A percentile compares a stretch with the other conserved stretches of the same genome.
Conservation (phyloP, 64 coral and sea anemone species). For the Montipora cactus region DNA sequence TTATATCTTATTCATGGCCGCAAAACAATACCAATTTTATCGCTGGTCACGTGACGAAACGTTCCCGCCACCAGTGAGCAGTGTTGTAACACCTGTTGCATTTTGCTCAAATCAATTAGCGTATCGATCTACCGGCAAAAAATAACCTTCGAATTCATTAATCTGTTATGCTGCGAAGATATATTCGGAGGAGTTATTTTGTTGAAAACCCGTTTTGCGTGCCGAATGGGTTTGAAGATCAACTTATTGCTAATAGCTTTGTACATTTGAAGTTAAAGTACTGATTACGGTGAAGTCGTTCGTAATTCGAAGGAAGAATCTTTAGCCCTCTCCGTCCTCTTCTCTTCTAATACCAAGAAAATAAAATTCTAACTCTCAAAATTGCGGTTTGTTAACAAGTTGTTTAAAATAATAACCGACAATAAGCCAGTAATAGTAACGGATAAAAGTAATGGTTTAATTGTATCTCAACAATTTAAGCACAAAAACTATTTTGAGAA, state of each 20-base stretch:
- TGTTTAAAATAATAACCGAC: not conserved
- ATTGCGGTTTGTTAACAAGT: not conserved
- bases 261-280: not conserved
- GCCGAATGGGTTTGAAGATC: constrained; percentile 23
- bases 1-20: constrained; percentile 51
- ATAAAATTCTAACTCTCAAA: not conserved
- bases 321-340: not conserved
- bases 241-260: not conserved
- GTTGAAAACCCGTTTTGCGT: constrained; percentile 9
- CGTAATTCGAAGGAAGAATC: not conserved
- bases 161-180: not conserved
- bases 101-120: constrained; percentile 40
- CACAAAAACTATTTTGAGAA: no score
- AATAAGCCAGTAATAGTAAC: no score
- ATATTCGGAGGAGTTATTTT: constrained; percentile 22
- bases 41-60: constrained; percentile 23
- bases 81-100: constrained; percentile 38
- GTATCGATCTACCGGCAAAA: not conserved
- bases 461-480: no score
- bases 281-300: not conserved
- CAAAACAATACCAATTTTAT: constrained; percentile 9
- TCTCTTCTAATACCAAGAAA: not conserved
- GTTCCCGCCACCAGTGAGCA: constrained; percentile 32
- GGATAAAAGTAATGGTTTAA: no score
- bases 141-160: constrained; percentile 48